A percentile compares a stretch with the other conserved stretches of the same genome.
phyloP scores from a whole-genome alignment of 2,113 vertebrate species.

The Natator depressus region DNA sequence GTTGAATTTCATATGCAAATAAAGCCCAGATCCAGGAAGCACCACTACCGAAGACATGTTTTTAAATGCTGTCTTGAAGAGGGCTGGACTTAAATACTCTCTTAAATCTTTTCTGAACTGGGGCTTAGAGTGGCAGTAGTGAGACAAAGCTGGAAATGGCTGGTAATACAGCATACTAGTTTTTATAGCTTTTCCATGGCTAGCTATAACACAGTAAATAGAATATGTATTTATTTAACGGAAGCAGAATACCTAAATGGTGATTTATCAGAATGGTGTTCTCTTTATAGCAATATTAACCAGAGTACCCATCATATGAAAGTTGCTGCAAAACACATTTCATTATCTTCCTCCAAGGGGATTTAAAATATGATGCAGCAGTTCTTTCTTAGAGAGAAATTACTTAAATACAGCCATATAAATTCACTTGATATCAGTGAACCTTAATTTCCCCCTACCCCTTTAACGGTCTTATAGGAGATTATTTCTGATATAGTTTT shows the following conservation, averaged over 20 bases:
- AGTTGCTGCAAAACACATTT: slow-evolving; percentile 21
- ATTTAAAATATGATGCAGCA: slow-evolving; percentile 33
- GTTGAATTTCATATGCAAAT: not conserved
- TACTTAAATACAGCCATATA: slow-evolving; percentile 25
- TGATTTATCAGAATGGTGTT: not conserved
- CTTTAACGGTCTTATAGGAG: slow-evolving; percentile 39
- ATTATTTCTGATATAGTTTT: not conserved
- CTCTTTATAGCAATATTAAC: not conserved
- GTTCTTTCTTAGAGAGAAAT: slow-evolving; percentile 20
- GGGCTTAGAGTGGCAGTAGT: not conserved
- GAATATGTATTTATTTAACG: not conserved
- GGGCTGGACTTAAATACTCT: not conserved
- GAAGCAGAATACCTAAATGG: slow-evolving; percentile 7
- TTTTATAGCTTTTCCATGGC: not conserved
- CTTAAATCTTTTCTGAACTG: not conserved
- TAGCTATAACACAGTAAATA: not conserved
- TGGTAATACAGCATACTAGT: not conserved
- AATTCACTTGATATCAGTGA: not conserved
- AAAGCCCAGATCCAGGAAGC: not conserved
- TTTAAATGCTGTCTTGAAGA: not conserved
- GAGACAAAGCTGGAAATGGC: not conserved
- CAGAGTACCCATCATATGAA: not conserved
- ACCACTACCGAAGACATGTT: not conserved
- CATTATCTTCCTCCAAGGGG: slow-evolving; percentile 28
- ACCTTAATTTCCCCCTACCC: slow-evolving; percentile 30